Conservation (phyloP, 2,113 vertebrate genomes). For the Phylloscopus trochiloides region DNA sequence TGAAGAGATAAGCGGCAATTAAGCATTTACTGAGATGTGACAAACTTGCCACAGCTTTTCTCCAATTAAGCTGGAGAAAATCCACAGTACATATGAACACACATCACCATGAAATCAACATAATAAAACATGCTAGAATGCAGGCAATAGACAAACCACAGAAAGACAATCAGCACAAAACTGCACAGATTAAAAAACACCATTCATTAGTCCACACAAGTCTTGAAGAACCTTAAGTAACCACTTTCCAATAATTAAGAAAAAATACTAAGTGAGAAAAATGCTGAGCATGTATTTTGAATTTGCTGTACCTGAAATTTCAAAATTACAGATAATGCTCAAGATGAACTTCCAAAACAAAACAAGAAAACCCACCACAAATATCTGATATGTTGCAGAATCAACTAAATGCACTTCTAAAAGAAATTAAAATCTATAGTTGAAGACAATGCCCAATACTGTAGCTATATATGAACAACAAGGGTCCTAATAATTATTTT, state of each 20-base stretch:
- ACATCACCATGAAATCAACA: neutral
- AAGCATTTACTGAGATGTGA: slow-evolving; percentile 22
- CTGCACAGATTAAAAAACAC: neutral
- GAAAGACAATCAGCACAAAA: neutral
- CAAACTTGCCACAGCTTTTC: slow-evolving; percentile 17
- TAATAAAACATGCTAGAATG: neutral
- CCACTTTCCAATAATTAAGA: neutral
- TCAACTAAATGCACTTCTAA: neutral
- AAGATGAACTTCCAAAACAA: neutral
- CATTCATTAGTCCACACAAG: neutral
- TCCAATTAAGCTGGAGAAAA: neutral
- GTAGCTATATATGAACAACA: neutral
- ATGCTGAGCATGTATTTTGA: neutral
- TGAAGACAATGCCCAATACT: neutral
- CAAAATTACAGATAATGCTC: neutral
- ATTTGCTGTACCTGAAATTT: neutral
- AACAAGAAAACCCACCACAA: neutral
- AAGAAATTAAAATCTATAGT: neutral
- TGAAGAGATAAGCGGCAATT: slow-evolving; percentile 10
- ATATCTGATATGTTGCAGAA: neutral
- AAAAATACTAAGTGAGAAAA: neutral
- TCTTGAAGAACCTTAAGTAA: neutral
- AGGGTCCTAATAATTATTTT: neutral
- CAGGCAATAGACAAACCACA: neutral
- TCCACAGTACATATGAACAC: neutral